Percentiles rank a stretch among this genome's conserved stretches.
These are phyloP conservation scores for Diplodus puntazzo DNA, from an alignment of 2,797 vertebrate species.

Conservation along the genomic window DNA sequence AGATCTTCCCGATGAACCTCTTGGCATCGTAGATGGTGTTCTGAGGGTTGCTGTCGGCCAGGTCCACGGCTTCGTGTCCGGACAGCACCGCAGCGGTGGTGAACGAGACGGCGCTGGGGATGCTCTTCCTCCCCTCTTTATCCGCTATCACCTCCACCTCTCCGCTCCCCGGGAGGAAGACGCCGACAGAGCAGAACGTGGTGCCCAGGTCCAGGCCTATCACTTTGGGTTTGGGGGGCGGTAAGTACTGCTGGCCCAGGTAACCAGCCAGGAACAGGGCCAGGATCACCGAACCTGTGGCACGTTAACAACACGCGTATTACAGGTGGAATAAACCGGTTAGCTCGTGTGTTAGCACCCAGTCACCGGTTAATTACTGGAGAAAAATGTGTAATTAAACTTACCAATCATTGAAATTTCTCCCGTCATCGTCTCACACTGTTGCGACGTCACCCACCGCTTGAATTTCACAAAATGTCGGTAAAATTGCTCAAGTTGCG, in stretches of 20 bases:
- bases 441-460: neutral
- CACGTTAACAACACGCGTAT: neutral
- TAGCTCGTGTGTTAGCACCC: slow-evolving; percentile 28
- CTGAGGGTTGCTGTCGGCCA: slow-evolving; percentile 91
- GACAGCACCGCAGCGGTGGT: slow-evolving; percentile 83
- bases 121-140: slow-evolving; percentile 89
- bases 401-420: slow-evolving; percentile 87
- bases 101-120: slow-evolving; percentile 96
- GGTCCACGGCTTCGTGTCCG: slow-evolving; percentile 92
- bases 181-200: slow-evolving; percentile 96
- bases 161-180: slow-evolving; percentile 94
- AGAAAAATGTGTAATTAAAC: slow-evolving; percentile 18
- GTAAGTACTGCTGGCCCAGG: slow-evolving; percentile 96
- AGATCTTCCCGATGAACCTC: slow-evolving; percentile 96
- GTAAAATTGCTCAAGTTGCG: neutral
- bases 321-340: slow-evolving; percentile 14
- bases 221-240: slow-evolving; percentile 92
- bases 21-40: slow-evolving; percentile 98
- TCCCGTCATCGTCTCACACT: slow-evolving; percentile 78
- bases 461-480: slow-evolving; percentile 10
- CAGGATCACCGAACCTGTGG: slow-evolving; percentile 92
- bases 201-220: slow-evolving; percentile 97
- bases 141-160: slow-evolving; percentile 93
- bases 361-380: neutral
- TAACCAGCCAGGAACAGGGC: slow-evolving; percentile 96